These are phyloP conservation scores for Meriones psammophilus DNA, from an alignment of 2,797 vertebrate genomes.

Conservation along the genomic window DNA sequence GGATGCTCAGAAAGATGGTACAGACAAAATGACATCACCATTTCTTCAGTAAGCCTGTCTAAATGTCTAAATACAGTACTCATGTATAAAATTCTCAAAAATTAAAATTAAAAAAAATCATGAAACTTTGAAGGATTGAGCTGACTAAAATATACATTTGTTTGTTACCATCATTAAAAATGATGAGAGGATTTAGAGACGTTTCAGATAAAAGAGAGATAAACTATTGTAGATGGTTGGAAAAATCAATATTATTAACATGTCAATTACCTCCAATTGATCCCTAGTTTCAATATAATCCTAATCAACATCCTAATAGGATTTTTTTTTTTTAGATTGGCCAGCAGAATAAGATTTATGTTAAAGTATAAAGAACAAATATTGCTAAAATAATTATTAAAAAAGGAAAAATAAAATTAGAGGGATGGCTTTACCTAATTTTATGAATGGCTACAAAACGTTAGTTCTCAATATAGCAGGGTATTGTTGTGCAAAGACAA, in stretches of 20 bases:
- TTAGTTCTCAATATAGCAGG: neutral
- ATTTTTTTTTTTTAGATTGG: neutral
- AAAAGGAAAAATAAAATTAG: neutral
- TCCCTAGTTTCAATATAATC: conserved; percentile 40
- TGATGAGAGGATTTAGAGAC: conserved; percentile 44
- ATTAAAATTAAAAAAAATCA: neutral
- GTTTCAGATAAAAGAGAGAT: neutral
- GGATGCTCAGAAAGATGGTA: neutral
- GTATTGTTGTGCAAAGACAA: neutral
- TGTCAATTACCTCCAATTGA: conserved; percentile 37
- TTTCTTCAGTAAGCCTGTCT: neutral
- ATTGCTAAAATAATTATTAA: conserved; percentile 17
- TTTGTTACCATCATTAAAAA: neutral
- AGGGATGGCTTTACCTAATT: neutral
- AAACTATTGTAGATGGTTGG: neutral
- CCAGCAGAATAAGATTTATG: conserved; percentile 4
- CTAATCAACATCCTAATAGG: conserved; percentile 45
- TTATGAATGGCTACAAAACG: conserved; percentile 8
- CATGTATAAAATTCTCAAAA: neutral
- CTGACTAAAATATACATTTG: conserved; percentile 26
- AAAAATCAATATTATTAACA: conserved; percentile 64
- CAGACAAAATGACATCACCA: conserved; percentile 1
- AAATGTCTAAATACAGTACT: neutral
- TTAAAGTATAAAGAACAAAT: neutral
- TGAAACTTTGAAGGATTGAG: neutral